phyloP scores from a whole-genome alignment of 2,113 vertebrate species.

The Herpetotheres cachinnans region DNA sequence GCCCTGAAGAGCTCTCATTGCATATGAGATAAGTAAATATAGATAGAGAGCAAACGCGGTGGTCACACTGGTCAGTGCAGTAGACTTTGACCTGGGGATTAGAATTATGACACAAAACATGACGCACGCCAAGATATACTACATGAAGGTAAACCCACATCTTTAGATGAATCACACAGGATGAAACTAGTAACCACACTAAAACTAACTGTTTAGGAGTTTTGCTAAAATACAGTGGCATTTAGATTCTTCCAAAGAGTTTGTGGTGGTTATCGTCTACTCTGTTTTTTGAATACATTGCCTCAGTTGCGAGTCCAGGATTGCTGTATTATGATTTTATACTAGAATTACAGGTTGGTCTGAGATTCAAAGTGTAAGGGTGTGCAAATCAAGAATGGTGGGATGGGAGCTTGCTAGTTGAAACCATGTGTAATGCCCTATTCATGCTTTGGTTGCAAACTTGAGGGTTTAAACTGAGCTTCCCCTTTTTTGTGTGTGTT shows the following conservation, averaged over 20 bases:
- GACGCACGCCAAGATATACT: neutral
- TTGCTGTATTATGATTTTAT: neutral
- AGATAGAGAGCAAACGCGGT: neutral
- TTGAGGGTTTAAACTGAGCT: neutral
- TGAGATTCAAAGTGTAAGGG: neutral
- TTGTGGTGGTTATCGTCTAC: neutral
- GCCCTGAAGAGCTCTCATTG: neutral
- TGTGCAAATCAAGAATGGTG: neutral
- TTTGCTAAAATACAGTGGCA: neutral
- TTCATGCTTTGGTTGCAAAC: neutral
- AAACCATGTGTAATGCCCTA: neutral
- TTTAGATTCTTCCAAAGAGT: neutral
- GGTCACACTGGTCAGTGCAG: neutral
- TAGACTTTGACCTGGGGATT: neutral
- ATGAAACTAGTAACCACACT: neutral
- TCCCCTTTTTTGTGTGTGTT: neutral
- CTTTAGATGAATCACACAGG: neutral
- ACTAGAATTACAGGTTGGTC: neutral
- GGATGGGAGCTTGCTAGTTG: neutral
- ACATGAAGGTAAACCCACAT: neutral
- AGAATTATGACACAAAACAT: neutral
- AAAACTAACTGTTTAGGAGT: neutral
- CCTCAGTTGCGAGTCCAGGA: neutral
- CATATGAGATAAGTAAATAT: neutral
- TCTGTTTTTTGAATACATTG: neutral